phyloP scores from a whole-genome alignment of 1,140 invertebrate genomes.

The Drosophila oshimai region DNA sequence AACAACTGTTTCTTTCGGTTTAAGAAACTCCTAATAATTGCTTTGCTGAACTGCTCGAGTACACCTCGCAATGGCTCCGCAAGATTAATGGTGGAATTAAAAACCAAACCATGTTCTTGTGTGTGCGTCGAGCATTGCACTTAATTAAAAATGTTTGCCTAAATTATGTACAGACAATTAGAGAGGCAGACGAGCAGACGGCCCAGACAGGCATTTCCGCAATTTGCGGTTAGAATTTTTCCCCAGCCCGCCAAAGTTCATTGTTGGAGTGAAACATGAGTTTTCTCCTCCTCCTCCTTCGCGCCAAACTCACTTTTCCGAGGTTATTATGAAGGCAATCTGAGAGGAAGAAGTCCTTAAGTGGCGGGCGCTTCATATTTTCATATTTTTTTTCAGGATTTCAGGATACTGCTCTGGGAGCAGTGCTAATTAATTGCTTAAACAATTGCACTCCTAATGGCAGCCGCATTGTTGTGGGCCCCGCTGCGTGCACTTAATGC shows the following conservation, averaged over 20 bases:
- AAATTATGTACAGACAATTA: constrained; percentile 71
- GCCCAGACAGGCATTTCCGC: constrained; percentile 40
- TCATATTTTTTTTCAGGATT: constrained; percentile 30
- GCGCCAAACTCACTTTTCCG: background rate
- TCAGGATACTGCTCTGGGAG: constrained; percentile 42
- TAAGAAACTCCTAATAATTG: constrained; percentile 7
- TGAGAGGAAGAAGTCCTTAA: constrained; percentile 29
- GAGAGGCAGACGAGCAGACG: constrained; percentile 40
- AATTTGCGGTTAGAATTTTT: constrained; percentile 30
- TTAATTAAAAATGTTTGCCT: constrained; percentile 64
- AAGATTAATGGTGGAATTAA: constrained; percentile 48
- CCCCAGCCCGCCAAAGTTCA: constrained; percentile 3
- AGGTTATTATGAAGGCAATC: constrained; percentile 20
- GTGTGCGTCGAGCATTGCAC: constrained; percentile 24
- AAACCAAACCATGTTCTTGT: constrained; percentile 29
- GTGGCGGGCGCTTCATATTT: constrained; percentile 37
- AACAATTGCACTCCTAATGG: constrained; percentile 66
- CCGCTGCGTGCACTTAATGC: constrained; percentile 50
- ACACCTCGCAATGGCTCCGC: constrained; percentile 24
- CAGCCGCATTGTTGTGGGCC: constrained; percentile 42
- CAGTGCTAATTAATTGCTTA: constrained; percentile 74
- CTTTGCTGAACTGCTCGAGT: constrained; percentile 14
- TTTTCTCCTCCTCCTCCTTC: background rate
- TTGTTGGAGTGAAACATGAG: constrained; percentile 45
- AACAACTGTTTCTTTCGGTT: constrained; percentile 46